These are phyloP conservation scores for Drosophila mayaguana DNA, from an alignment of 2,888 invertebrate species.

Conservation along the genomic window DNA sequence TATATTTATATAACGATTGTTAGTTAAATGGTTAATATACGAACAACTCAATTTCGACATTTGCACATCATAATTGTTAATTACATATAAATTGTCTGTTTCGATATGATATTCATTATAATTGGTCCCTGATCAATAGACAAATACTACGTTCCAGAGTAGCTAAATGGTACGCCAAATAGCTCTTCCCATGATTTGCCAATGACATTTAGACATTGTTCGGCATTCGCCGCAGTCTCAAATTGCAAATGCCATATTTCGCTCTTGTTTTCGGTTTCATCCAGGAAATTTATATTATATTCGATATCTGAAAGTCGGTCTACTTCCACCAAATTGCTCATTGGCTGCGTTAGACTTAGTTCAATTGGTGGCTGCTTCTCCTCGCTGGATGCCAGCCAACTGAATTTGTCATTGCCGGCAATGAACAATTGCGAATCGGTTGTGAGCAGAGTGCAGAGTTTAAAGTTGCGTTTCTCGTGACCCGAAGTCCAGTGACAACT, in stretches of 20 bases:
- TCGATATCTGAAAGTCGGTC: slow-evolving; percentile 82
- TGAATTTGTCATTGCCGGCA: slow-evolving; percentile 83
- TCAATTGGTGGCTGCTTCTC: slow-evolving; percentile 49
- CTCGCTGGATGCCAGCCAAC: slow-evolving; percentile 84
- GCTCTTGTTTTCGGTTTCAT: slow-evolving; percentile 86
- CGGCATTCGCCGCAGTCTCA: slow-evolving; percentile 85
- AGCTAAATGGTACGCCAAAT: slow-evolving; percentile 86
- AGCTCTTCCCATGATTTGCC: slow-evolving; percentile 86
- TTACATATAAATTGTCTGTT: slow-evolving; percentile 16
- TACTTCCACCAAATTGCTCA: slow-evolving; percentile 87
- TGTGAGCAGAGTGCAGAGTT: slow-evolving; percentile 81
- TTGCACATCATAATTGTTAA: slow-evolving; percentile 25
- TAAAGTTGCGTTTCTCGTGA: slow-evolving; percentile 71
- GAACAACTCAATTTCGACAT: slow-evolving; percentile 37
- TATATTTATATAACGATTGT: slow-evolving; percentile 27
- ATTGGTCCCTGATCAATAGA: slow-evolving; percentile 39
- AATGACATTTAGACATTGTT: slow-evolving; percentile 86
- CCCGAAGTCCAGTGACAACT: slow-evolving; percentile 83
- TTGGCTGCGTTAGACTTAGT: slow-evolving; percentile 85
- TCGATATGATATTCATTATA: slow-evolving; percentile 44
- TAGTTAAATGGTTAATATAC: slow-evolving; percentile 11
- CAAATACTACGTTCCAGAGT: slow-evolving; percentile 57
- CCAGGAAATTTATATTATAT: slow-evolving; percentile 86
- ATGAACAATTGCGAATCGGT: slow-evolving; percentile 85
- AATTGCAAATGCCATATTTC: slow-evolving; percentile 86